A percentile compares a stretch with the other conserved stretches of the same genome.
Evolutionary conservation across 2,113 vertebrate genomes (phyloP).

Genomic region (Lipotes vexillifer): DNA sequence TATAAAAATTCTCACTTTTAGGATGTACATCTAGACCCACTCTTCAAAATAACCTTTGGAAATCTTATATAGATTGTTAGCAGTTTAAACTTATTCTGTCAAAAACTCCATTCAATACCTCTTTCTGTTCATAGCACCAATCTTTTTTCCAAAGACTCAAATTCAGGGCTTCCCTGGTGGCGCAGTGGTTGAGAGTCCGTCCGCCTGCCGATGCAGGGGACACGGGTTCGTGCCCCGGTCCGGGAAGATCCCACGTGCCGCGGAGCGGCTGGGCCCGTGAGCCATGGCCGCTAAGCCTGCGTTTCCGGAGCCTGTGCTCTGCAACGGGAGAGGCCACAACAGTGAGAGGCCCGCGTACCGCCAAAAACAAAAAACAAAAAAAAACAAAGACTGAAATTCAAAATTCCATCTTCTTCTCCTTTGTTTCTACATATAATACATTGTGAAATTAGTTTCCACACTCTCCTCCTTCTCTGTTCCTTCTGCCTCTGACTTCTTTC

Average conservation of each 20-base stretch:
- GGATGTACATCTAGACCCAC: neutral
- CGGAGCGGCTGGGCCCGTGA: no score
- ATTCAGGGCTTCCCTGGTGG: no score
- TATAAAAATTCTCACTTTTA: neutral
- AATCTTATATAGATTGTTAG: neutral
- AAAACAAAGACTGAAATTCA: neutral
- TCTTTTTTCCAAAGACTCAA: neutral
- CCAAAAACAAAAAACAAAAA: no score
- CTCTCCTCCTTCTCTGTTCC: neutral
- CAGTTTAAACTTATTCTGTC: neutral
- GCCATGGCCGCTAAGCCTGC: no score
- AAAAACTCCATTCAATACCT: neutral
- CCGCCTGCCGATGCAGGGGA: no score
- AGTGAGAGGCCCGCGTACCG: no score
- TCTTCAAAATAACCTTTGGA: neutral
- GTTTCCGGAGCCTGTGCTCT: no score
- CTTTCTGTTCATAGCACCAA: neutral
- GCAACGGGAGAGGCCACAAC: no score
- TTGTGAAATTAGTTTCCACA: neutral
- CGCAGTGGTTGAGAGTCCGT: no score
- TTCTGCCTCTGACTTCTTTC: neutral
- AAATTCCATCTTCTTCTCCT: neutral
- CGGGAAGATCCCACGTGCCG: no score
- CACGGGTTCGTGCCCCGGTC: no score
- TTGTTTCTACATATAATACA: neutral